Percentiles rank a stretch among this genome's conserved stretches.
Evolutionary conservation across 2,797 vertebrate species (phyloP).

Genomic region (Lepus townsendii): DNA sequence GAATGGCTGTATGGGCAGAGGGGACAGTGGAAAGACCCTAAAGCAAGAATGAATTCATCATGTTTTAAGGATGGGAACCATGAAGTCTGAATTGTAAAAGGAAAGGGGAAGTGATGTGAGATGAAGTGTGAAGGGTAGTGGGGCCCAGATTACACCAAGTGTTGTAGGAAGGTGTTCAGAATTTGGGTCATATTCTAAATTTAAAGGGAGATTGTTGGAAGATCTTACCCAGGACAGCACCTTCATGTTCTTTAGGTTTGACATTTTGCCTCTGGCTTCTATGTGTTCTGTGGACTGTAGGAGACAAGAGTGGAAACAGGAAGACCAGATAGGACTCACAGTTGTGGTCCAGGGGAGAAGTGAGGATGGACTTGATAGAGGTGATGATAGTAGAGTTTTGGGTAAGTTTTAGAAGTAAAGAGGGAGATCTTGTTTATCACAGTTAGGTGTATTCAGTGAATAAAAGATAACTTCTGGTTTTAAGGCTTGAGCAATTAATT

Average conservation of each 20-base stretch:
- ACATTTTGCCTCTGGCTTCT: background rate
- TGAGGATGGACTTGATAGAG: accelerated
- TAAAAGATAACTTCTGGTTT: background rate
- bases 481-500: background rate
- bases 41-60: background rate
- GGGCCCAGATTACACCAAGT: background rate
- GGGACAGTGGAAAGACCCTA: background rate
- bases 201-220: background rate
- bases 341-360: background rate
- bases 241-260: background rate
- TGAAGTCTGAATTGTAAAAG: background rate
- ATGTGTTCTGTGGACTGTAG: background rate
- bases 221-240: background rate
- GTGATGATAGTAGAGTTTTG: background rate
- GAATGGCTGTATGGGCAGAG: background rate
- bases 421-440: background rate
- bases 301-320: background rate
- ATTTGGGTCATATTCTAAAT: background rate
- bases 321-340: background rate
- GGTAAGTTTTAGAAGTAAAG: background rate
- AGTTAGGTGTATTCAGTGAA: background rate
- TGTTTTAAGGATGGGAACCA: background rate
- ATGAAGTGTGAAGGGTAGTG: background rate
- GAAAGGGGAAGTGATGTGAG: background rate
- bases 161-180: background rate